These are phyloP conservation scores for Rhabdornis inornatus DNA, from an alignment of 2,113 vertebrate genomes.

Conservation along the genomic window DNA sequence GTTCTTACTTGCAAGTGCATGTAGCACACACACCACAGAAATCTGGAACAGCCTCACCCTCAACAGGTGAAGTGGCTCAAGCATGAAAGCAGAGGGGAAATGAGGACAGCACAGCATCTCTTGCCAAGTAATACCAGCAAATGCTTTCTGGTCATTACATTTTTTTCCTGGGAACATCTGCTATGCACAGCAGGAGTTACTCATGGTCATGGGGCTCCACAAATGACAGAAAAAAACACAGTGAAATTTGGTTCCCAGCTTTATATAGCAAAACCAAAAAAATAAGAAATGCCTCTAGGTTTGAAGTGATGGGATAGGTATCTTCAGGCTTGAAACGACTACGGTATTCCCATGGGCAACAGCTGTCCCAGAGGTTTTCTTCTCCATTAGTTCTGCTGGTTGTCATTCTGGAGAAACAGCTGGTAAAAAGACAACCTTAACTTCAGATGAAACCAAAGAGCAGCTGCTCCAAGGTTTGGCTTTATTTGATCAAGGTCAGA, in stretches of 20 bases:
- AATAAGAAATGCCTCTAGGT: not conserved
- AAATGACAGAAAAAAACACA: not conserved
- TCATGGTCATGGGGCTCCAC: not conserved
- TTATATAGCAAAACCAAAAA: not conserved
- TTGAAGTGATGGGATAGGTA: not conserved
- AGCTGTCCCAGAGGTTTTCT: not conserved
- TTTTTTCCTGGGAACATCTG: not conserved
- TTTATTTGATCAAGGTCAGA: not conserved
- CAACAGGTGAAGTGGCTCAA: not conserved
- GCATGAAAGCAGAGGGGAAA: not conserved
- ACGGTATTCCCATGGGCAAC: not conserved
- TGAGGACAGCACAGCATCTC: not conserved
- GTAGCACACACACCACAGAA: accelerated
- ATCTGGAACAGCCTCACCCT: not conserved
- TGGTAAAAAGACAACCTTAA: not conserved
- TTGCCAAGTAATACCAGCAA: not conserved
- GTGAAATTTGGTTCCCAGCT: not conserved
- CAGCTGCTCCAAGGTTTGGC: not conserved
- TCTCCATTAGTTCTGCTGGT: not conserved
- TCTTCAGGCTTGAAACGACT: not conserved
- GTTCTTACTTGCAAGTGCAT: not conserved
- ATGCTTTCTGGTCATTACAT: not conserved
- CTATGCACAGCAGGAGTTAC: not conserved
- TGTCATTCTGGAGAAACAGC: not conserved
- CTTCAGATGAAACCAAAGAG: not conserved